Evolutionary conservation across 2,797 vertebrate species (phyloP), one percentile per base, ranked within the genome.

Genomic region (Chrosomus eos): DNA sequence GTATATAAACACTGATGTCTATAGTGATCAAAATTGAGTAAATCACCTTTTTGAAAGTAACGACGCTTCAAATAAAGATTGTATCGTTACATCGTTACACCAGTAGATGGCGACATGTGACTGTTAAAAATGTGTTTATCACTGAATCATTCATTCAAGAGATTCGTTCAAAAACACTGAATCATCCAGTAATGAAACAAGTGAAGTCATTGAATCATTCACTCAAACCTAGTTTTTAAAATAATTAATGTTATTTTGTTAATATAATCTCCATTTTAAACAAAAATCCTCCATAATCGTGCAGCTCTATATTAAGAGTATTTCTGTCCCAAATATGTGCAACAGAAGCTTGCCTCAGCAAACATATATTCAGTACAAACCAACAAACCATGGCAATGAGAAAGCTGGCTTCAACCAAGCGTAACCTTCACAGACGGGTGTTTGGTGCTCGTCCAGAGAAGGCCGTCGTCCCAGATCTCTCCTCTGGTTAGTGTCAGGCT

Each of bases 401-500:
- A 58, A 23, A 23, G 10, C 86, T n/a, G 40, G 55, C 43, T 9
- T 26, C 38, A 70, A 55, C n/a, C n/a, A 16, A 14, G 0, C 13
- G 43, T 45, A 45, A 62, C 23, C 33, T 36, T 80, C 14, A 43
- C 10, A 33, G 31, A 83, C 80, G 81, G 75, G 83, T 51, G 58
- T 58, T 86, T 86, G 89, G 89, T 72, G 71, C 62, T 3, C 3
- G 80, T 86, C 90, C 90, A 90, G 85, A 51, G 62, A 23, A 28
- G 43, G n/a, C 60, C 71, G 18, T 43, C 80, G 83, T 72, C 5
- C 4, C 77, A 62, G 48, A 80, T 83, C 79, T n/a, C 19, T 74
- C 40, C 88, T 90, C 92, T 93, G 93, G 86, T 92, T 90, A 93
- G 66, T 90, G 88, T 93, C 93, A 91, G 87, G 71, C 85, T 91